Conservation (phyloP, 2,797 vertebrate genomes). For the Bufotes viridis region DNA sequence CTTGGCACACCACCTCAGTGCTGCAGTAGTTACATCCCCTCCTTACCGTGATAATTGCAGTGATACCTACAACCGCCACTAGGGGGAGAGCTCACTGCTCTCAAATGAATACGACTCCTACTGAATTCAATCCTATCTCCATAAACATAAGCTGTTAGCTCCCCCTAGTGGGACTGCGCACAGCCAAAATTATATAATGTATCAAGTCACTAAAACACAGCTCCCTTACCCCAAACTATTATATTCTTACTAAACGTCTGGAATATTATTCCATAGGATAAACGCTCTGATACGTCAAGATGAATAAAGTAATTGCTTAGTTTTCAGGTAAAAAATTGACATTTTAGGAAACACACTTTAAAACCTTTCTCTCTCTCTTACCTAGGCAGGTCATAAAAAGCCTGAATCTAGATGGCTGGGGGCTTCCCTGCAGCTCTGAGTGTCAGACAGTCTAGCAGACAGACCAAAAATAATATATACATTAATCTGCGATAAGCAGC, state of each 20-base stretch:
- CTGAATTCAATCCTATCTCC: no score
- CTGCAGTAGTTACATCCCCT: no score
- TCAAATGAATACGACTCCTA: no score
- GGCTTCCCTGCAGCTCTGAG: slow-evolving; percentile 35
- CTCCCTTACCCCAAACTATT: no score
- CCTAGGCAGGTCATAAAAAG: slow-evolving; percentile 7
- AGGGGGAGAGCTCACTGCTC: no score
- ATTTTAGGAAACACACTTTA: slow-evolving; percentile 12
- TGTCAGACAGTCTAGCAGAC: slow-evolving; percentile 50
- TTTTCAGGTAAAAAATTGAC: background rate
- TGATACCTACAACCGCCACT: no score
- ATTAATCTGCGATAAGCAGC: slow-evolving; percentile 21
- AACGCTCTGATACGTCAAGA: background rate
- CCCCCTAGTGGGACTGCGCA: no score
- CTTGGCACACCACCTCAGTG: no score
- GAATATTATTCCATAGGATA: background rate
- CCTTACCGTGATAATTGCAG: no score
- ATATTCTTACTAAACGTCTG: background rate
- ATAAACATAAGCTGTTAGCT: no score
- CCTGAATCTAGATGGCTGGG: slow-evolving; percentile 1
- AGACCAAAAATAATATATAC: slow-evolving; percentile 49
- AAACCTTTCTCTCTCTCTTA: slow-evolving; percentile 4
- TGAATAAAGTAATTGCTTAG: background rate
- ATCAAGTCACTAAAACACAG: background rate
- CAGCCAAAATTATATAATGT: background rate